Evolutionary conservation across 2,888 invertebrate genomes (phyloP).

Genomic region (Cryptosula pallasiana): DNA sequence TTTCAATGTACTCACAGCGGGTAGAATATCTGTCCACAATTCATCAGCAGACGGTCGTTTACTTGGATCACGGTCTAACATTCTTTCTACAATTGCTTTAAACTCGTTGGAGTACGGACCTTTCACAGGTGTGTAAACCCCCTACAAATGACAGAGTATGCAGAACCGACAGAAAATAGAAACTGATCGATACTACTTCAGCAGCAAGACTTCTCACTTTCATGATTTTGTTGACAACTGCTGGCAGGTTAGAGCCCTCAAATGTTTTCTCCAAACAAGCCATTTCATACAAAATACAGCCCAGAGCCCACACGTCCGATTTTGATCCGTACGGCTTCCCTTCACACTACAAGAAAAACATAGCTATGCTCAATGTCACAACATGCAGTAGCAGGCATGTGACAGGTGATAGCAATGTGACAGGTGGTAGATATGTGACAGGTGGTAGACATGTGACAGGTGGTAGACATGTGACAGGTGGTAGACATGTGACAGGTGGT

Average conservation of each 20-base stretch:
- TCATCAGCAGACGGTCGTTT: constrained; percentile 63
- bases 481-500: no score
- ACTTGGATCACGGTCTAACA: constrained; percentile 63
- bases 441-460: no score
- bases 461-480: no score
- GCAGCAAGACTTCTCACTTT: constrained; percentile 53
- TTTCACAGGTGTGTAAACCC: constrained; percentile 65
- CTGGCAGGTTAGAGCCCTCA: constrained; percentile 68
- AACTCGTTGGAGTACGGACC: constrained; percentile 63
- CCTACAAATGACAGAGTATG: constrained; percentile 51
- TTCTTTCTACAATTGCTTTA: constrained; percentile 61
- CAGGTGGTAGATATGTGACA: no score
- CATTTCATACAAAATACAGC: constrained; percentile 72
- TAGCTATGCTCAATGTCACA: no score
- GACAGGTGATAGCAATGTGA: no score
- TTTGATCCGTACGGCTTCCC: constrained; percentile 71
- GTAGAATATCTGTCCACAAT: constrained; percentile 56
- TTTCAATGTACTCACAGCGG: constrained; percentile 36
- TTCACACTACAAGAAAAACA: constrained; percentile 60
- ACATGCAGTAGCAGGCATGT: no score
- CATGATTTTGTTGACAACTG: constrained; percentile 69
- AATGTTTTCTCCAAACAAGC: constrained; percentile 68
- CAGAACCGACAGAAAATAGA: constrained; percentile 28
- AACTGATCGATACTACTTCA: constrained; percentile 12
- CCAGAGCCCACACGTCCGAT: constrained; percentile 73